Evolutionary conservation across 2,113 vertebrate genomes (phyloP).

Genomic region (Bothrops jararaca): DNA sequence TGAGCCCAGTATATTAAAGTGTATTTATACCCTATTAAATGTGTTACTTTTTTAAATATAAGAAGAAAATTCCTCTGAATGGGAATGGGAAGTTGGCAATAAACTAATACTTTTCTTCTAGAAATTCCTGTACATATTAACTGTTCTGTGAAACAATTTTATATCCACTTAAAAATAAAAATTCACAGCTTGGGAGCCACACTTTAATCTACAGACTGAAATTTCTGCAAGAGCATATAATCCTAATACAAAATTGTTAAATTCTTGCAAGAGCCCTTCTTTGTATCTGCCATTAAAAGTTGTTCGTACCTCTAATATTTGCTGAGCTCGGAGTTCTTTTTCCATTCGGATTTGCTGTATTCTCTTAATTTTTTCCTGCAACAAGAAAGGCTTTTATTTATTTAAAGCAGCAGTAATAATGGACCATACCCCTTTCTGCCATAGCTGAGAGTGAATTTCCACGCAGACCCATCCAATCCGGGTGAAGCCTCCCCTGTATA

Average conservation of each 20-base stretch:
- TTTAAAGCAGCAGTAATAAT: conserved; percentile 28
- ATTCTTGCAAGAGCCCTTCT: conserved; percentile 39
- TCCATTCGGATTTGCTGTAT: conserved; percentile 95
- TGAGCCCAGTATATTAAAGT: background rate
- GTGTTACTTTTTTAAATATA: background rate
- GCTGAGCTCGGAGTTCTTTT: conserved; percentile 94
- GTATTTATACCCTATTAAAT: background rate
- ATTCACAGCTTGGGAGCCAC: background rate
- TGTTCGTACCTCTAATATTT: conserved; percentile 89
- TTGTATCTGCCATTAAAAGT: conserved; percentile 32
- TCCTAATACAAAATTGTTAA: conserved; percentile 62
- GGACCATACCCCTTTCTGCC: background rate
- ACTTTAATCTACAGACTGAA: background rate
- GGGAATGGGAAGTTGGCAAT: background rate
- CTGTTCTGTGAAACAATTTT: background rate
- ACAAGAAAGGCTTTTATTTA: conserved; percentile 44
- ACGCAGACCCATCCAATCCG: background rate
- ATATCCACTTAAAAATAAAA: fast-evolving
- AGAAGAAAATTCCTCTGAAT: background rate
- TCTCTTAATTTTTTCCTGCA: conserved; percentile 93
- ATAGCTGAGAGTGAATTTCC: background rate
- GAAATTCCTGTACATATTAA: background rate
- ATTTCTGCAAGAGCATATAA: background rate
- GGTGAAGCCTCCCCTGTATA: background rate
- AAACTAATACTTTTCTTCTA: background rate